Base-by-base conservation (phyloP, 2,797 vertebrate species). In the Mustela erminea region DNA sequence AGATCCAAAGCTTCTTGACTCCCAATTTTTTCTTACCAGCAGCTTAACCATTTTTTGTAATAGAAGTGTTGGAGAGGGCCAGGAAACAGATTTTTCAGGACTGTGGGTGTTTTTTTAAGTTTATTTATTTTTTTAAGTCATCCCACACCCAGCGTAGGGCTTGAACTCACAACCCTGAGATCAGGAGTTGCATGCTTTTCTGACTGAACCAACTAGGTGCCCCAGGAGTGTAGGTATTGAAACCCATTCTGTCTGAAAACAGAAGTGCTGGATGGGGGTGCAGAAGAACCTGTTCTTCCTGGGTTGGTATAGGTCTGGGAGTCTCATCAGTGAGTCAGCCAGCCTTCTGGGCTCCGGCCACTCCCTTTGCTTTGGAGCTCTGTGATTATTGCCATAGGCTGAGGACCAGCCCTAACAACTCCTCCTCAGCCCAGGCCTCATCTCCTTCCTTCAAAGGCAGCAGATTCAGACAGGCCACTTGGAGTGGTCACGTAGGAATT, bases 291-390 rank as follows among this genome's bases (percentile, higher is more conserved):
- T 97, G 98, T 97, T 98, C 91, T 93, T 83, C 96, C 90, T 84
- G 64, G 78, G 83, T 4, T 84, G 80, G 83, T 87, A 32, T 23
- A 60, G 93, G 82, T 81, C 86, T 94, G 90, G 85, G 86, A 97
- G 95, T 96, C 87, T 90, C 91, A n/a, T 92, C 90, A 58, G 35
- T 98, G 98, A 98, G 97, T 98, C 98, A 98, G 83, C 80, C 92
- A 82, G 97, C 97, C 97, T 12, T 75, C 92, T 90, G 64, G 92
- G 95, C 82, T 58, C 1, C 0, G 3, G 93, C 93, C 96, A 64
- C 96, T 92, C 98, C 96, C 96, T 95, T 21, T 13, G 74, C 89
- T 90, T 84, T 74, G 0, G 0, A 32, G 32, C 72, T 72, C 97
- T 99, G 20, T 98, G 84, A 97, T 98, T 93, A 98, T 93, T 60